Evolutionary conservation across 2,888 invertebrate species (phyloP), one percentile per base, ranked within the genome.

Genomic region (Girardia tigrina): DNA sequence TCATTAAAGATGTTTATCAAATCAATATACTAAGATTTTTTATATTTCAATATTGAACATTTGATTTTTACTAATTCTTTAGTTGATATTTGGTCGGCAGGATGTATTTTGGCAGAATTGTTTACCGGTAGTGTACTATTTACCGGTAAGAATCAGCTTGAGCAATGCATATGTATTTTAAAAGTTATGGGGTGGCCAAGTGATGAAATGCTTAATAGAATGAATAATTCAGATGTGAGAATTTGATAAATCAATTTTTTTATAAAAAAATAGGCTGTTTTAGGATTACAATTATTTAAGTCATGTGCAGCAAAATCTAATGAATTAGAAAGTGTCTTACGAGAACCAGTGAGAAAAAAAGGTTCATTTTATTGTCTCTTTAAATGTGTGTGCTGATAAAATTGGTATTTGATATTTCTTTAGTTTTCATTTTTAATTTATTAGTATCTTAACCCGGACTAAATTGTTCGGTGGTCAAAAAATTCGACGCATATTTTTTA

Each of bases 21-120:
- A n/a, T n/a, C n/a, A n/a, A n/a, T n/a, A n/a, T n/a, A n/a, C n/a
- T n/a, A n/a, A n/a, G n/a, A n/a, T n/a, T n/a, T n/a, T n/a, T n/a
- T n/a, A n/a, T n/a, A n/a, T n/a, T n/a, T n/a, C n/a, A n/a, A n/a
- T n/a, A n/a, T n/a, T n/a, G n/a, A n/a, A n/a, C n/a, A n/a, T n/a
- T n/a, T n/a, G n/a, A n/a, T n/a, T n/a, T n/a, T n/a, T n/a, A n/a
- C n/a, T n/a, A n/a, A n/a, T n/a, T n/a, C 23, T 56, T 56, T 23
- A 56, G 56, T 56, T 16, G 56, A 56, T n/a, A 56, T 56, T n/a
- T 56, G 56, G 56, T 56, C 56, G 23, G 56, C 56, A 20, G 56
- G 56, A 20, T 56, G 56, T 56, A 56, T 56, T 12, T 4, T 16
- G 6, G n/a, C n/a, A 12, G 56, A 56, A 56, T 56, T 56, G n/a